These are phyloP conservation scores for Drosophila ercepeae DNA, from an alignment of 1,140 invertebrate genomes.

Conservation along the genomic window DNA sequence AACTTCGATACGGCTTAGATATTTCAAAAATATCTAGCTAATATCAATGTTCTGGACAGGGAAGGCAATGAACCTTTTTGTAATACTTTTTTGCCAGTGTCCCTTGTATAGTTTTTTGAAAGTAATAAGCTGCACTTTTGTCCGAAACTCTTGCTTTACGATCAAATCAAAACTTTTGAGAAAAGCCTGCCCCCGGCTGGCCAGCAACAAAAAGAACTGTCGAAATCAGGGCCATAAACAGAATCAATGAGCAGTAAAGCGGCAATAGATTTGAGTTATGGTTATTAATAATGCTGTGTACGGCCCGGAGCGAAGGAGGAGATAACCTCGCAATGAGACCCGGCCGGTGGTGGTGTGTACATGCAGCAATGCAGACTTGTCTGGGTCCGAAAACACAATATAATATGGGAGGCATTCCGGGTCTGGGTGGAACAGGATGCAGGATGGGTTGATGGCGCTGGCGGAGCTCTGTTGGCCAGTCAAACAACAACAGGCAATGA, in stretches of 20 bases:
- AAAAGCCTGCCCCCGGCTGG: background rate
- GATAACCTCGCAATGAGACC: conserved; percentile 38
- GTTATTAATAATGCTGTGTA: conserved; percentile 70
- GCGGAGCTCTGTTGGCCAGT: conserved; percentile 19
- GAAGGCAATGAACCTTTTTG: background rate
- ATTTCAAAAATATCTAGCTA: no score
- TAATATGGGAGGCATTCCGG: conserved; percentile 57
- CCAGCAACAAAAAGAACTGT: conserved; percentile 37
- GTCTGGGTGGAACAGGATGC: conserved; percentile 14
- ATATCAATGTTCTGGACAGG: no score
- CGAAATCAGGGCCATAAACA: conserved; percentile 66
- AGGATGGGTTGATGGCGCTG: background rate
- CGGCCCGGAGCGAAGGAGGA: conserved; percentile 20
- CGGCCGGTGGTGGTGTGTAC: conserved; percentile 44
- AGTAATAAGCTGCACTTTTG: background rate
- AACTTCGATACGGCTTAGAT: background rate
- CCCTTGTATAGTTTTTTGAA: background rate
- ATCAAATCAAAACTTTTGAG: conserved; percentile 64
- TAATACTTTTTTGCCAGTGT: background rate
- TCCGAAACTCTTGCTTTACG: background rate
- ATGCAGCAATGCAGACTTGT: conserved; percentile 79
- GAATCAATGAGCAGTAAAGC: conserved; percentile 81
- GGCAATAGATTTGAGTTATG: conserved; percentile 81
- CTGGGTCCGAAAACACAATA: conserved; percentile 71
- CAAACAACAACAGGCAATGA: conserved; percentile 53